Evolutionary conservation across 2,888 invertebrate genomes (phyloP).

Genomic region (Geophilus truncorum): DNA sequence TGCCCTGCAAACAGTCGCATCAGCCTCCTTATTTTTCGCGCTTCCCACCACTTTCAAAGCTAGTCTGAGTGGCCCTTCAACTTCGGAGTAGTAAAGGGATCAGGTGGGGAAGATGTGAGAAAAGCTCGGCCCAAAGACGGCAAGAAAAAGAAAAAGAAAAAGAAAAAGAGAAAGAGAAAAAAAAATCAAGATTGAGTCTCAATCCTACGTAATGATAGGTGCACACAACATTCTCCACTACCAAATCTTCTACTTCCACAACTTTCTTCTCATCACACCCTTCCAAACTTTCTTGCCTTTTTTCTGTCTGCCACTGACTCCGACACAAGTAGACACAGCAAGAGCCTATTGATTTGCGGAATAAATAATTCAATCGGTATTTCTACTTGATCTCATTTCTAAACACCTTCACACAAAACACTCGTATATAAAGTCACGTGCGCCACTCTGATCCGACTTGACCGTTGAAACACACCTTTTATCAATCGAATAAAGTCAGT

Average conservation of each 20-base stretch:
- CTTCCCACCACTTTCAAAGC: conserved; percentile 6
- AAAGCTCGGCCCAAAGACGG: neutral
- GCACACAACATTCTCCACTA: neutral
- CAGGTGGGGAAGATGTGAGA: neutral
- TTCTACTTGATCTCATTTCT: conserved; percentile 3
- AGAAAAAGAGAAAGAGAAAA: neutral
- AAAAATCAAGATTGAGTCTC: conserved; percentile 20
- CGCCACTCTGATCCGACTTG: neutral
- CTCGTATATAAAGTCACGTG: neutral
- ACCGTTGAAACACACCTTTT: conserved; percentile 12
- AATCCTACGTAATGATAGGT: conserved; percentile 3
- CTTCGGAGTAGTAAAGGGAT: conserved; percentile 10
- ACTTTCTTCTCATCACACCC: neutral
- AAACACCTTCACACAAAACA: neutral
- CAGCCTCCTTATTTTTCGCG: neutral
- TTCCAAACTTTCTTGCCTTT: neutral
- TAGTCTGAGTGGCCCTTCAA: conserved; percentile 15
- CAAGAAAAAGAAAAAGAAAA: neutral
- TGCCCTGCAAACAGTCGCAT: conserved; percentile 16
- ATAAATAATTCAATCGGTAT: conserved; percentile 5
- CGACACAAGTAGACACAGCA: neutral
- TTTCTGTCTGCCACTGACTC: neutral
- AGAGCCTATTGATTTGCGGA: neutral
- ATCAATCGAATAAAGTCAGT: conserved; percentile 12
- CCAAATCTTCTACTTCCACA: neutral